Conservation (phyloP, 2,113 vertebrate species). For the Haliaeetus leucogaster region DNA sequence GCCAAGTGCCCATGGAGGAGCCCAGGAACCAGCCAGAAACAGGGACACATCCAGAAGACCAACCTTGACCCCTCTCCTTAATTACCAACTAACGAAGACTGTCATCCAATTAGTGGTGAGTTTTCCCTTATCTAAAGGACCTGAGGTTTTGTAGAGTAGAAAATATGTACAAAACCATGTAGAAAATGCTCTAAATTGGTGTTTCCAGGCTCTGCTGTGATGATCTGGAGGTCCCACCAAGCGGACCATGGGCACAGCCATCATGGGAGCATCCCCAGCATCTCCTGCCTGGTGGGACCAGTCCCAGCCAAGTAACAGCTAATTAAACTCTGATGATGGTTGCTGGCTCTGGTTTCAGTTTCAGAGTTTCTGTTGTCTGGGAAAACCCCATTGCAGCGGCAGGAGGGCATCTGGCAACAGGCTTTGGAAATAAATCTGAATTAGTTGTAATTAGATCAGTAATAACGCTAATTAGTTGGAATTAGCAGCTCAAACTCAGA, state of each 20-base stretch:
- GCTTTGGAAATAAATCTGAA: not conserved
- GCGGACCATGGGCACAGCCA: not conserved
- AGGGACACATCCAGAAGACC: too few species aligned
- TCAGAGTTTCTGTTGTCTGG: not conserved
- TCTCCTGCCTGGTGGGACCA: not conserved
- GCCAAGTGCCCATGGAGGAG: not conserved
- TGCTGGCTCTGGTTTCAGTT: not conserved
- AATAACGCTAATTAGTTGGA: not conserved
- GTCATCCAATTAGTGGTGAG: fast-evolving
- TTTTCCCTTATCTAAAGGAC: not conserved
- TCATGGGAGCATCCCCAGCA: not conserved
- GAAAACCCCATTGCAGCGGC: fast-evolving
- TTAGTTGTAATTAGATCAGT: not conserved
- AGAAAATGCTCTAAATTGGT: not conserved
- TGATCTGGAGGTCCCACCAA: not conserved
- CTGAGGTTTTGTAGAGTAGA: not conserved
- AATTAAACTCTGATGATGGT: not conserved
- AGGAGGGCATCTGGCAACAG: not conserved
- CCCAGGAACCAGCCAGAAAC: not conserved
- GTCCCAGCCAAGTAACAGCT: not conserved
- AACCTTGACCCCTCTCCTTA: not conserved
- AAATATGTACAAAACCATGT: not conserved
- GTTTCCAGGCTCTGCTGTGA: not conserved
- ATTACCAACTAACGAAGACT: not conserved
- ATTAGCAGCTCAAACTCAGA: not conserved